These are phyloP conservation scores for Phallusia fumigata DNA, from an alignment of 23 tunicate species.

Conservation along the genomic window DNA sequence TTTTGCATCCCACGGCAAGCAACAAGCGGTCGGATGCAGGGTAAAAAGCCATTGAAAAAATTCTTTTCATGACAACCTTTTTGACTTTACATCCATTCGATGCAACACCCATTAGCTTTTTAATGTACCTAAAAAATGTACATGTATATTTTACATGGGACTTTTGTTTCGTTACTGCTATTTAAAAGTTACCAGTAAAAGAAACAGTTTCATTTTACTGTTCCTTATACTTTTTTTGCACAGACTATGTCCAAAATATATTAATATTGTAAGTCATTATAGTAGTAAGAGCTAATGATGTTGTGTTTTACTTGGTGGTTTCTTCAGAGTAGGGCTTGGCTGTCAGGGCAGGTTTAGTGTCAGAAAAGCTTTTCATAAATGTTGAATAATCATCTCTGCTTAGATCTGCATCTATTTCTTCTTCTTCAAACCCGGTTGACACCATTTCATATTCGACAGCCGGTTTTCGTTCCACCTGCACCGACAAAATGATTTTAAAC, in stretches of 20 bases:
- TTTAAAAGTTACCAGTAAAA: too few relatives aligned
- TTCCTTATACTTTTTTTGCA: too few relatives aligned
- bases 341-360: background rate
- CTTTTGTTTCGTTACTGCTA: too few relatives aligned
- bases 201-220: too few relatives aligned
- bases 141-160: too few relatives aligned
- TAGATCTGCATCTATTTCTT: background rate
- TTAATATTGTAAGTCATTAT: too few relatives aligned
- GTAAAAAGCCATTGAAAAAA: conserved; percentile 30
- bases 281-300: too few relatives aligned
- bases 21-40: conserved; percentile 3
- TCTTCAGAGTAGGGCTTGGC: too few relatives aligned
- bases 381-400: background rate
- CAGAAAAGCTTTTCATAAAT: conserved; percentile 9
- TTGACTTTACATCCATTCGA: background rate
- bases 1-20: conserved; percentile 35
- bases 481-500: too few relatives aligned
- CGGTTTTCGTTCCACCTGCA: background rate
- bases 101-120: background rate
- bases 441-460: background rate
- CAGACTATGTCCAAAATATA: too few relatives aligned
- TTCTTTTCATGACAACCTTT: conserved; percentile 18
- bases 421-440: background rate
- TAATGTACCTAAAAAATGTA: background rate
- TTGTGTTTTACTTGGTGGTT: too few relatives aligned